These are phyloP conservation scores for Enteromius fasciolatus DNA, from an alignment of 2,797 vertebrate species.

Conservation along the genomic window DNA sequence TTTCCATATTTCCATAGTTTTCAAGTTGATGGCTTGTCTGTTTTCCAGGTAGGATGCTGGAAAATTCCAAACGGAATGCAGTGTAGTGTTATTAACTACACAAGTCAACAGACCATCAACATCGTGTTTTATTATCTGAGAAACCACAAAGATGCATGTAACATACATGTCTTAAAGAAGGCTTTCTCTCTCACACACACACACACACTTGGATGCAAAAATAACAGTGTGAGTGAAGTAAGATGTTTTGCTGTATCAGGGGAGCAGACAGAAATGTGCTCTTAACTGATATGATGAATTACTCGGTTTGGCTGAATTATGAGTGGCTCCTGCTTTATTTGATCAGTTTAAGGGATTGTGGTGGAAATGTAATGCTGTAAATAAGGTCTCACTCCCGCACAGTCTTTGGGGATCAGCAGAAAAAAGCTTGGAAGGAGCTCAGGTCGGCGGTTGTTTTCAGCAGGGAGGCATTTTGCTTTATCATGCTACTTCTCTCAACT, in stretches of 20 bases:
- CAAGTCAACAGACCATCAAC: not conserved
- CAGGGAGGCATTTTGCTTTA: not conserved
- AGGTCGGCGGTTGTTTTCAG: conserved; percentile 15
- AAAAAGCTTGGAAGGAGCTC: conserved; percentile 19
- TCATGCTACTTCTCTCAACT: not conserved
- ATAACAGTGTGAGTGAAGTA: not conserved
- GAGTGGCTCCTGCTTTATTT: conserved; percentile 18
- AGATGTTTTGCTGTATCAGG: not conserved
- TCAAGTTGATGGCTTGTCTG: not conserved
- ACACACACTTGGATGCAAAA: not conserved
- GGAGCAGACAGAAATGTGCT: conserved; percentile 9
- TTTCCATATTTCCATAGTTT: conserved; percentile 3
- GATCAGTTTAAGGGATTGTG: conserved; percentile 33
- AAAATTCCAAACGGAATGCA: not conserved
- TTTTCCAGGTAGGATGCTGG: not conserved
- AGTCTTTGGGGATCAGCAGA: conserved; percentile 11
- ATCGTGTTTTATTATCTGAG: conserved; percentile 6
- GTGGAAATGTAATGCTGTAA: conserved; percentile 38
- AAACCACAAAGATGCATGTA: not conserved
- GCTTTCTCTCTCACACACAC: no score
- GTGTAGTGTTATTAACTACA: not conserved
- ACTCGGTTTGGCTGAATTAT: conserved; percentile 5
- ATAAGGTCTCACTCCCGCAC: conserved; percentile 26
- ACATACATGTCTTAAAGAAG: not conserved
- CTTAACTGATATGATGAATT: conserved; percentile 15